phyloP scores from a whole-genome alignment of 2,797 vertebrate species.

The Cynodonichthys magdalenae region DNA sequence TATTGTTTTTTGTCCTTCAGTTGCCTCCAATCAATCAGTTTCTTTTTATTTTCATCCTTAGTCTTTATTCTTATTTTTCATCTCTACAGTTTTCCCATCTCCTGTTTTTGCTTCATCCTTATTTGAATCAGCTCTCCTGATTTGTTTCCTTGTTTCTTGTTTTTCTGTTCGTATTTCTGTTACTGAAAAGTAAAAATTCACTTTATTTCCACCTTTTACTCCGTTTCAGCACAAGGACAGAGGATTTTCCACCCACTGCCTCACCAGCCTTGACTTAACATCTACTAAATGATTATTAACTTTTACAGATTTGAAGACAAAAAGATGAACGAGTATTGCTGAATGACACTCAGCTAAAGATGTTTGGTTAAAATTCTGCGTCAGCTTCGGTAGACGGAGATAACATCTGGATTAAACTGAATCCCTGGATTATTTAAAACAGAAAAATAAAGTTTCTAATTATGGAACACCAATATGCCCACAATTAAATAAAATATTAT shows the following conservation, averaged over 20 bases:
- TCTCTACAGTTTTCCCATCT: too few species aligned
- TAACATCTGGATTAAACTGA: too few species aligned
- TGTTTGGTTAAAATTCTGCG: background rate
- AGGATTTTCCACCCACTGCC: slow-evolving; percentile 13
- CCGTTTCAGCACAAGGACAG: slow-evolving; percentile 9
- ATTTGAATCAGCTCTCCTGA: too few species aligned
- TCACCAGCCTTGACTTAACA: slow-evolving; percentile 9
- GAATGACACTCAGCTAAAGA: slow-evolving; percentile 1
- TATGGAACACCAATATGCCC: too few species aligned
- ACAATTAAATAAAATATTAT: too few species aligned
- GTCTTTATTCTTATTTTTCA: background rate
- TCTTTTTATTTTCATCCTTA: background rate
- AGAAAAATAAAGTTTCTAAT: too few species aligned
- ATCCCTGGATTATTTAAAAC: too few species aligned
- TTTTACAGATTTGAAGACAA: background rate
- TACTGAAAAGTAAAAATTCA: background rate
- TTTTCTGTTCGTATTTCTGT: too few species aligned
- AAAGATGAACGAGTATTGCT: too few species aligned
- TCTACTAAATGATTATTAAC: background rate
- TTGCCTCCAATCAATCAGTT: too few species aligned
- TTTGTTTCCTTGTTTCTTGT: too few species aligned
- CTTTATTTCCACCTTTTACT: slow-evolving; percentile 10
- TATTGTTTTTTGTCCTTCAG: background rate
- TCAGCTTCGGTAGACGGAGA: background rate
- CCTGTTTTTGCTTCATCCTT: too few species aligned